Base-by-base conservation (phyloP, 2,888 invertebrate species). In the Adelphocoris suturalis region DNA sequence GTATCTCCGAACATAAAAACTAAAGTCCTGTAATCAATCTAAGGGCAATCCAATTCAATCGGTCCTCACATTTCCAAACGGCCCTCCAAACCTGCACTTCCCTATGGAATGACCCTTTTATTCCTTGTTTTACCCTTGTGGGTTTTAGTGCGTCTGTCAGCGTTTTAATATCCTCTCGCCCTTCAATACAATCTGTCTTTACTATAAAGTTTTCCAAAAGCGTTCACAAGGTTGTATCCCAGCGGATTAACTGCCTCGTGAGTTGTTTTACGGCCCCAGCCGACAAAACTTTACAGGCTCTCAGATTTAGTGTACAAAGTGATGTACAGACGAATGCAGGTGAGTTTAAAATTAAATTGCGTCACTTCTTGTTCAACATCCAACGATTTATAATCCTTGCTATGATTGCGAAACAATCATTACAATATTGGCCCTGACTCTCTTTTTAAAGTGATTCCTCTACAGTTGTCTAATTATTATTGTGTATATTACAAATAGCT, bases 61-160 rank as follows among this genome's bases (percentile, higher is more conserved):
- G 68, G 68, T 68, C 68, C 23, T 68, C 68, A 68, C 68, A 68
- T 68, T 68, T 68, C 68, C 68, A 23, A 68, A 61, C 61, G 68
- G 27, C 68, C 68, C 68, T 23, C 68, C 68, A 68, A 68, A 68
- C 68, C 68, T 68, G 68, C 68, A 68, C 68, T 68, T 68, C 68
- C 19, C 68, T 61, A 9, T 19, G 19, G 23, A 68, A 68, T 19
- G 68, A 78, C 46, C 46, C 46, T 78, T 78, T 37, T 78, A 47
- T 78, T 19, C 46, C 47, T 78, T 78, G 37, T 78, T 37, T 16
- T 78, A 46, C 47, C 78, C 19, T 46, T 16, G 16, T 46, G 16
- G 37, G 28, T 78, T 78, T 78, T 78, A 47, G 78, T 78, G 78
- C 78, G 46, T 78, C 78, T 78, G 78, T 78, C 78, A 78, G 9